Evolutionary conservation across 2,888 invertebrate species (phyloP).

Genomic region (Aplocera efformata): DNA sequence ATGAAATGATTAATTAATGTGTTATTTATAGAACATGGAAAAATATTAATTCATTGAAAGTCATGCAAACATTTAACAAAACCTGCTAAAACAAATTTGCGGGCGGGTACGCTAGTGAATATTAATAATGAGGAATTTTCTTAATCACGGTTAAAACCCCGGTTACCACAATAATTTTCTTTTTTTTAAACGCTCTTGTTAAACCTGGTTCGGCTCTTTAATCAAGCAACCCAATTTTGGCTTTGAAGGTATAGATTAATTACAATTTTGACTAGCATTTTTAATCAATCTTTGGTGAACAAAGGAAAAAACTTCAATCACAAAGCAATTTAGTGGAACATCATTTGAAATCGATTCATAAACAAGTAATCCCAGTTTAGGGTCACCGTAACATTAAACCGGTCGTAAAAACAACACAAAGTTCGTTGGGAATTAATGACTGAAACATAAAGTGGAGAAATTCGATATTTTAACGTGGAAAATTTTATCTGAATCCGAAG

Average conservation of each 20-base stretch:
- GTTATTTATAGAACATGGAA: too few species aligned
- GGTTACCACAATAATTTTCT: too few species aligned
- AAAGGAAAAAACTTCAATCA: slow-evolving; percentile 16
- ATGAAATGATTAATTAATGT: too few species aligned
- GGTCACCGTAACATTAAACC: slow-evolving; percentile 47
- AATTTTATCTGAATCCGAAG: slow-evolving; percentile 31
- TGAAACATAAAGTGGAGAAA: slow-evolving; percentile 35
- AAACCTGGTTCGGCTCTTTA: slow-evolving; percentile 15
- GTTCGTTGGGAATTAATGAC: slow-evolving; percentile 48
- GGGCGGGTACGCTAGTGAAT: too few species aligned
- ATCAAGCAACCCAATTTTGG: slow-evolving; percentile 20
- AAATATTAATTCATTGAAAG: too few species aligned
- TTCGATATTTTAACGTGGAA: slow-evolving; percentile 39
- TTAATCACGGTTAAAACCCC: too few species aligned
- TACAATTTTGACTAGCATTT: slow-evolving; percentile 20
- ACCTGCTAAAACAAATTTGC: too few species aligned
- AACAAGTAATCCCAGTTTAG: slow-evolving; percentile 48
- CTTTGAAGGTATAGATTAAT: slow-evolving; percentile 18
- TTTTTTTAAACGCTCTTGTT: slow-evolving; percentile 2
- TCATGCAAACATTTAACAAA: too few species aligned
- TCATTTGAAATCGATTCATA: slow-evolving; percentile 46
- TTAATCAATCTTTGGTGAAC: slow-evolving; percentile 21
- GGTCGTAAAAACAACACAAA: slow-evolving; percentile 50
- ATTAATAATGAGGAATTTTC: too few species aligned
- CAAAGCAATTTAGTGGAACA: slow-evolving; percentile 38